phyloP scores from a whole-genome alignment of 30 jellyfish, hydroid and myxozoan genomes.

The Pelagia noctiluca region DNA sequence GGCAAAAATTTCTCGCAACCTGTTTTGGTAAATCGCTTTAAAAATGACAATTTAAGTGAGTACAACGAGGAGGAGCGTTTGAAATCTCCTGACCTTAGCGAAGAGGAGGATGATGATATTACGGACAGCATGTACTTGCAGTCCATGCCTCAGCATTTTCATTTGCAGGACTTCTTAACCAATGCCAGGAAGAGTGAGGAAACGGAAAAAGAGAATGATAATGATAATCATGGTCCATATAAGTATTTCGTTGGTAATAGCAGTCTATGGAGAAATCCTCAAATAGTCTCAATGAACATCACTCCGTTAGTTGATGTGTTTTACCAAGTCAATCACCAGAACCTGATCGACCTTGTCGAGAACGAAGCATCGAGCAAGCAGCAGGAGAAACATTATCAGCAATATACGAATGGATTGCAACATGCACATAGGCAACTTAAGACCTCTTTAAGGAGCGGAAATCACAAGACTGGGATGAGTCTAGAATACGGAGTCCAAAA shows the following conservation, averaged over 20 bases:
- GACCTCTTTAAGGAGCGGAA: too few species aligned
- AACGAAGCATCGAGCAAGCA: slow-evolving; percentile 16
- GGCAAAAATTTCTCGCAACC: slow-evolving; percentile 18
- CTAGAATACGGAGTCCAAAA: too few species aligned
- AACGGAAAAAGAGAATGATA: background rate
- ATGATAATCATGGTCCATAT: background rate
- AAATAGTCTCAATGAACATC: slow-evolving; percentile 59
- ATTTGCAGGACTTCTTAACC: background rate
- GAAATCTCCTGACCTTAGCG: background rate
- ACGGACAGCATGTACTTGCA: background rate
- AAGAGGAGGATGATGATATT: slow-evolving; percentile 13
- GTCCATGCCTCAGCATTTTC: background rate
- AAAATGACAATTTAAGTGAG: background rate
- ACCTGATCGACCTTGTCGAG: slow-evolving; percentile 49
- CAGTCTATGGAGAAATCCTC: slow-evolving; percentile 72
- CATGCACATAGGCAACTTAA: too few species aligned
- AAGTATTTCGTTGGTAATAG: slow-evolving; percentile 68
- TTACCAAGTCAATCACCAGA: slow-evolving; percentile 59
- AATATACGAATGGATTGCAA: too few species aligned
- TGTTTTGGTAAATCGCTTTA: background rate
- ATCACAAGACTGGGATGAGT: too few species aligned
- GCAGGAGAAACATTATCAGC: background rate
- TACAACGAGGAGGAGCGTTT: slow-evolving; percentile 63
- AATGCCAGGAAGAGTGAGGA: background rate
- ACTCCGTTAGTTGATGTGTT: slow-evolving; percentile 56